phyloP scores from a whole-genome alignment of 2,113 vertebrate species.

The Sterrhoptilus dennistouni region DNA sequence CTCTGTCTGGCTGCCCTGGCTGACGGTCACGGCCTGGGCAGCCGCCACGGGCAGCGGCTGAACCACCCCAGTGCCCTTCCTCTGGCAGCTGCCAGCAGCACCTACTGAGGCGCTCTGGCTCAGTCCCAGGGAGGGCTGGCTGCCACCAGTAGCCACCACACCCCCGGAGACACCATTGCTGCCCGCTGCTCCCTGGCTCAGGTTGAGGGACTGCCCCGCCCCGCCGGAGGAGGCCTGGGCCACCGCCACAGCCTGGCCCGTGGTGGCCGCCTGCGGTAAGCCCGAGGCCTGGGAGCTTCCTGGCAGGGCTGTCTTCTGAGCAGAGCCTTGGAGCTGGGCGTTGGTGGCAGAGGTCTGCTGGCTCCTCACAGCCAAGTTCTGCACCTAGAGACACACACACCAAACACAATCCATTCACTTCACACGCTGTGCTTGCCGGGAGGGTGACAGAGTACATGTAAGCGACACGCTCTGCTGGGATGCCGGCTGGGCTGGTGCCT shows the following conservation, averaged over 20 bases:
- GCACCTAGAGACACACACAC: conserved; percentile 71
- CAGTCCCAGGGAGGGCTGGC: conserved; percentile 60
- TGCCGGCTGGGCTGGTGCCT: neutral
- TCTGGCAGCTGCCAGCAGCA: conserved; percentile 58
- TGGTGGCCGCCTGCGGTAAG: conserved; percentile 64
- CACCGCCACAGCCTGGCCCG: conserved; percentile 69
- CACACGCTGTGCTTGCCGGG: rapidly evolving
- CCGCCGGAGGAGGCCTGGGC: conserved; percentile 69
- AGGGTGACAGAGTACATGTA: neutral
- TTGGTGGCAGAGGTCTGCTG: conserved; percentile 74
- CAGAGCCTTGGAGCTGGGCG: conserved; percentile 69
- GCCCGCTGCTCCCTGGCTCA: conserved; percentile 73
- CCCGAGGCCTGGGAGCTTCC: conserved; percentile 72
- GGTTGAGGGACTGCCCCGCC: conserved; percentile 74
- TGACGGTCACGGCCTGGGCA: conserved; percentile 78
- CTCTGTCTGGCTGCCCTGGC: conserved; percentile 81
- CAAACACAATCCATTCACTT: neutral
- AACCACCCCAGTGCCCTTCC: conserved; percentile 79
- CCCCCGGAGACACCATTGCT: conserved; percentile 65
- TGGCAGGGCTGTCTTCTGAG: conserved; percentile 73
- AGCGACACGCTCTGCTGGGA: neutral
- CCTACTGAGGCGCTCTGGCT: conserved; percentile 58
- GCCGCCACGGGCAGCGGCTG: conserved; percentile 70
- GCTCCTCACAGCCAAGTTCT: conserved; percentile 80
- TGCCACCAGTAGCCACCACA: conserved; percentile 65